Evolutionary conservation across 1,140 invertebrate species (phyloP).

Genomic region (Drosophila neocordata): DNA sequence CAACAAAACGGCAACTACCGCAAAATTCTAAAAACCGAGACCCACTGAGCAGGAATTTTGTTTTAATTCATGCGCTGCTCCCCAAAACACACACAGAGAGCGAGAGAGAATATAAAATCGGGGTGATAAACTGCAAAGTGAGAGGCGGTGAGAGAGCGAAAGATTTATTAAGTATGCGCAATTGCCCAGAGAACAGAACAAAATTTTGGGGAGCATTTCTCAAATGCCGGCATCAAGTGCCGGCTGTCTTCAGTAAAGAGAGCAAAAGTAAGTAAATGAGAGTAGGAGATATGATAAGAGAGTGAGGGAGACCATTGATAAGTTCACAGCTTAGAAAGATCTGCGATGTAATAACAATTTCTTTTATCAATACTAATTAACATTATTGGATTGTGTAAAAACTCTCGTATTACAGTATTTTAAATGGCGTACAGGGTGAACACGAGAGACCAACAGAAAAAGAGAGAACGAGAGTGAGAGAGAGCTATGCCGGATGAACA

Average conservation of each 20-base stretch:
- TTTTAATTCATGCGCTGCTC: background rate
- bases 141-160: background rate
- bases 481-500: background rate
- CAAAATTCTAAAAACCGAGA: slow-evolving; percentile 39
- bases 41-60: slow-evolving; percentile 19
- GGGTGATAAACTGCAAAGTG: background rate
- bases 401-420: background rate
- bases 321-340: background rate
- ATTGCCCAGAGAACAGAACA: background rate
- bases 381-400: background rate
- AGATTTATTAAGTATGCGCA: background rate
- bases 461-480: background rate
- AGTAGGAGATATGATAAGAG: background rate
- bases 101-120: background rate
- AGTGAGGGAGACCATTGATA: background rate
- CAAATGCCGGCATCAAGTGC: slow-evolving; percentile 10
- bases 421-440: background rate
- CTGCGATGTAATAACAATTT: background rate
- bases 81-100: background rate
- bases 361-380: background rate
- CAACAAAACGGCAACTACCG: slow-evolving; percentile 53
- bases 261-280: background rate
- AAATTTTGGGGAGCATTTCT: background rate
- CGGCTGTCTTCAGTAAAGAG: background rate
- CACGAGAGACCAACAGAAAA: background rate